Base-by-base conservation (phyloP, 2,888 invertebrate species). In the Spodoptera littoralis region DNA sequence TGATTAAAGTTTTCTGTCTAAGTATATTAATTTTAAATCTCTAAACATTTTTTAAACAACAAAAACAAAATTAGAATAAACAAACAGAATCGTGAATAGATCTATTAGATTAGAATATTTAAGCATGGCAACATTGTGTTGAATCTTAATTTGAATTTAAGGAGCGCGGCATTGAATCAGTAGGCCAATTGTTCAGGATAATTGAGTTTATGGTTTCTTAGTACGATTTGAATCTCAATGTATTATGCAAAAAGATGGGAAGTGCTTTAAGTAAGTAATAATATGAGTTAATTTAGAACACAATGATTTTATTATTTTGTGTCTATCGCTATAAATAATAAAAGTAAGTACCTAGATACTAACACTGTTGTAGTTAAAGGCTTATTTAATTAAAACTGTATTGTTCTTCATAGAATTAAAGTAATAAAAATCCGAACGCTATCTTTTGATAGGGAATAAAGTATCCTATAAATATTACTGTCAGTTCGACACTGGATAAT, bases 31-130 rank as follows among this genome's bases (percentile, higher is more conserved):
- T 18, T 18, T 1, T 18, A 27, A 27, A 27, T 27, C 27, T 4
- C 27, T 27, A 27, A 27, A 27, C 0, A 27, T 3, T 27, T 27
- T 27, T 4, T 27, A 4, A 4, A 27, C 27, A 56, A 62, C 13
- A 24, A 59, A 59, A 11, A 13, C 50, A 46, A 58, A 18, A 55
- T 55, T 22, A 27, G 27, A 9, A 30, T 44, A 9, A n/a, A 51
- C 27, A 45, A 48, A 45, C 42, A 18, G 53, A 50, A 27, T 48
- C 12, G 13, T 43, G 30, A 54, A 51, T 58, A 11, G 27, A 5
- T 27, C 22, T 30, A 67, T 69, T 68, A 59, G 44, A 67, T 63
- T 68, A 59, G 47, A 73, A 71, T 73, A 63, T 60, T 72, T 56
- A 44, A 66, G 45, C 44, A 56, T 46, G 55, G 51, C 49, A 62